phyloP scores from a whole-genome alignment of 2,113 vertebrate species.

The Spermophilus dauricus region DNA sequence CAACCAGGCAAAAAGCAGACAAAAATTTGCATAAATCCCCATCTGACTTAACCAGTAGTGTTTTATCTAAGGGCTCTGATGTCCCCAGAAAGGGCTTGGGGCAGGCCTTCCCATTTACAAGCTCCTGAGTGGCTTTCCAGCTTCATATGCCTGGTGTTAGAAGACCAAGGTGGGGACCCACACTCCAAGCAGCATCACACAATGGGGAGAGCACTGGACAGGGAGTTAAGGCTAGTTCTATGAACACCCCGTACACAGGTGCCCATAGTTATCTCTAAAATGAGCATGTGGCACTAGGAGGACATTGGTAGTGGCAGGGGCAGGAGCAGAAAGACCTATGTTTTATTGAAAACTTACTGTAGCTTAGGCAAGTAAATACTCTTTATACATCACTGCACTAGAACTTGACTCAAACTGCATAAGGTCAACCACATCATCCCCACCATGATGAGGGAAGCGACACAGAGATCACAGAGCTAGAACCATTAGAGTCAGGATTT shows the following conservation, averaged over 20 bases:
- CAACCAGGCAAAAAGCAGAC: not conserved
- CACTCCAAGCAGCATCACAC: not conserved
- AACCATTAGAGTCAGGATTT: not conserved
- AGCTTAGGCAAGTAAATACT: not conserved
- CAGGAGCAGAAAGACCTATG: not conserved
- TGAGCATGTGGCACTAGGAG: too few species aligned
- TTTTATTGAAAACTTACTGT: not conserved
- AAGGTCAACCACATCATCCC: not conserved
- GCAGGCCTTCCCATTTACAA: not conserved
- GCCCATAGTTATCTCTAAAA: not conserved
- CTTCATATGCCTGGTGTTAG: not conserved
- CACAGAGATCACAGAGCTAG: not conserved
- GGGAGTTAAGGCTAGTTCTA: not conserved
- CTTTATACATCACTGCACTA: not conserved
- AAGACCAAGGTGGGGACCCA: not conserved
- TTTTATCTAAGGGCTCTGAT: not conserved
- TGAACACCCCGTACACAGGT: not conserved
- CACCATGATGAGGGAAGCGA: not conserved
- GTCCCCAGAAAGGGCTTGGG: not conserved
- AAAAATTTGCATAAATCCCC: not conserved
- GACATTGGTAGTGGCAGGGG: rapidly evolving
- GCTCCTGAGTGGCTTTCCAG: not conserved
- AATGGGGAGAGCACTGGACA: too few species aligned
- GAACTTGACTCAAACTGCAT: not conserved
- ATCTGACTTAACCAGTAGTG: not conserved